phyloP scores from a whole-genome alignment of 1,140 invertebrate species.

The Lerema accius region DNA sequence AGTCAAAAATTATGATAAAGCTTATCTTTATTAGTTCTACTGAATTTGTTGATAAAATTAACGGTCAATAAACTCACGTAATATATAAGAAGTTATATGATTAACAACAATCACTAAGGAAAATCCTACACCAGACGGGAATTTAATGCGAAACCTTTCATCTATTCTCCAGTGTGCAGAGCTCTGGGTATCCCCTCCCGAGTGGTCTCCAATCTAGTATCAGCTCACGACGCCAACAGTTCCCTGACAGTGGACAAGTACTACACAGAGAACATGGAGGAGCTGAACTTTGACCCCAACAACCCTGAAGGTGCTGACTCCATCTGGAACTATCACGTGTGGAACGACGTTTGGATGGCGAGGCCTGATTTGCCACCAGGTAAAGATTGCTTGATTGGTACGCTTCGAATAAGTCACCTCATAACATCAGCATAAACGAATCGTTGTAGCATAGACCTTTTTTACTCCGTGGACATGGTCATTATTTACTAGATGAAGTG shows the following conservation, averaged over 20 bases:
- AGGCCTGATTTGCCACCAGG: constrained; percentile 86
- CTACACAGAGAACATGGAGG: constrained; percentile 85
- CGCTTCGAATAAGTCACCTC: too few relatives aligned
- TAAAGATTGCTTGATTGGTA: constrained; percentile 45
- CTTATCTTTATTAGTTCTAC: constrained; percentile 7
- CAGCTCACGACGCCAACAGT: constrained; percentile 88
- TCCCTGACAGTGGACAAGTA: constrained; percentile 90
- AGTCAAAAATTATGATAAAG: neutral
- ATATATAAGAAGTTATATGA: too few relatives aligned
- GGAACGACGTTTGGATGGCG: constrained; percentile 91
- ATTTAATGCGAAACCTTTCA: too few relatives aligned
- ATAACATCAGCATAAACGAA: too few relatives aligned
- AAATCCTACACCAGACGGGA: too few relatives aligned
- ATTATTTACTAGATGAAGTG: too few relatives aligned
- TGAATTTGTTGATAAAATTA: constrained; percentile 14
- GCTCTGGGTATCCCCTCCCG: constrained; percentile 88
- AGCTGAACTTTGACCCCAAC: constrained; percentile 83
- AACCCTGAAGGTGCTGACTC: constrained; percentile 83
- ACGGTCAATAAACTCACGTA: neutral
- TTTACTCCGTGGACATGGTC: too few relatives aligned
- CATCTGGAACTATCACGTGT: constrained; percentile 91
- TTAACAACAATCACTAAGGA: too few relatives aligned
- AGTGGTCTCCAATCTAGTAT: constrained; percentile 88
- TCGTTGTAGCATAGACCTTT: too few relatives aligned
- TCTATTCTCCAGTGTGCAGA: constrained; percentile 84